Percentiles rank a stretch among this genome's conserved stretches.
Evolutionary conservation across 2,113 vertebrate genomes (phyloP).

Genomic region (Muntiacus muntjak): DNA sequence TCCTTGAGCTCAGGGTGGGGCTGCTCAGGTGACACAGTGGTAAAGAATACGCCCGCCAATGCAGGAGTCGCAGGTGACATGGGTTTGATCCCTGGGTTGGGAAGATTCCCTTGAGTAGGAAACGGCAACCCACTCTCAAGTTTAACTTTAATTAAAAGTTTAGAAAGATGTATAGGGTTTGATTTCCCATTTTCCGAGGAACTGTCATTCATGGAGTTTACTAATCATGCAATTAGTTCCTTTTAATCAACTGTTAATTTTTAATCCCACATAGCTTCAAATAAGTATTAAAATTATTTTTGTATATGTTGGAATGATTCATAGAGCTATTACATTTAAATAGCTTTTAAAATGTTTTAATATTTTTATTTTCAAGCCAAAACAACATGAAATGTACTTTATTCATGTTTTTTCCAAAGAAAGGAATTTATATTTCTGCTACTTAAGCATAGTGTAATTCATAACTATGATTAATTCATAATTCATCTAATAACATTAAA

Average conservation of each 20-base stretch:
- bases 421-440: not conserved
- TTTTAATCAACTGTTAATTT: not conserved
- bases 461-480: not conserved
- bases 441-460: not conserved
- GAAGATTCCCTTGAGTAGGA: not conserved
- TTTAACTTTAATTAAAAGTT: conserved; percentile 9
- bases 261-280: not conserved
- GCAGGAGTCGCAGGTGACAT: not conserved
- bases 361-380: not conserved
- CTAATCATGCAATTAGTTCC: not conserved
- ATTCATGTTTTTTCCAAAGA: not conserved
- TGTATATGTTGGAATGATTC: not conserved
- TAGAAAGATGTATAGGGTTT: not conserved
- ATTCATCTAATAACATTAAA: not conserved
- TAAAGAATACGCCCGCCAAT: not conserved
- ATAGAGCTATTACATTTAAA: not conserved
- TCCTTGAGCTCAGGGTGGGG: not conserved
- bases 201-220: not conserved
- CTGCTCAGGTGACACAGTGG: not conserved
- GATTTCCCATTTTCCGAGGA: not conserved
- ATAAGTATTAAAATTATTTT: not conserved
- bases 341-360: not conserved
- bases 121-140: not conserved
- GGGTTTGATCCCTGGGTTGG: not conserved
- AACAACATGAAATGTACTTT: not conserved